phyloP scores from a whole-genome alignment of 2,113 vertebrate genomes.

The Ictalurus furcatus region DNA sequence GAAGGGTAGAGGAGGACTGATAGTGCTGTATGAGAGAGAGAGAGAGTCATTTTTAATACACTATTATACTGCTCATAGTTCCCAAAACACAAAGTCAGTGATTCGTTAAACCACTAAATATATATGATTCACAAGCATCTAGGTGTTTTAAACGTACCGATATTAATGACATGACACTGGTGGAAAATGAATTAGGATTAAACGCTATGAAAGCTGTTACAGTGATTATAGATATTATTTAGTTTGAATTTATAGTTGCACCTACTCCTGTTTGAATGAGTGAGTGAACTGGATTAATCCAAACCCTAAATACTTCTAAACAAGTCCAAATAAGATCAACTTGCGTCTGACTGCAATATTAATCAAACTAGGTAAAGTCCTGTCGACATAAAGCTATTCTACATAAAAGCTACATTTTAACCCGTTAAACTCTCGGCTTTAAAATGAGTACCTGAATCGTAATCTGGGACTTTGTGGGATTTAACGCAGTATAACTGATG shows the following conservation, averaged over 20 bases:
- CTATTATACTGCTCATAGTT: neutral
- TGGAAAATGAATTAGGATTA: too few relatives aligned
- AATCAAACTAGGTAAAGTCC: neutral
- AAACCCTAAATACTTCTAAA: neutral
- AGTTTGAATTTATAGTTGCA: too few relatives aligned
- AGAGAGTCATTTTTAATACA: neutral
- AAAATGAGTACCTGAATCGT: neutral
- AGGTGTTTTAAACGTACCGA: neutral
- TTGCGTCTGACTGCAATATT: neutral
- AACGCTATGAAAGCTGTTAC: neutral
- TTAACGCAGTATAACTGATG: too few relatives aligned
- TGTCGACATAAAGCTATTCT: neutral
- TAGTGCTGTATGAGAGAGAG: slow-evolving; percentile 63
- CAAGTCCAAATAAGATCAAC: neutral
- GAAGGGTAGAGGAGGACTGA: slow-evolving; percentile 82
- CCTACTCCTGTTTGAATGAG: too few relatives aligned
- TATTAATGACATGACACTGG: neutral
- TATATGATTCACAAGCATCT: neutral
- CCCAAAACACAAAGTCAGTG: neutral
- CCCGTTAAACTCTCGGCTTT: neutral
- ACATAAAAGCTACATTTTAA: neutral
- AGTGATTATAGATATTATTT: too few relatives aligned
- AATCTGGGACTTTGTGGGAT: neutral
- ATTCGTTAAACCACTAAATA: neutral
- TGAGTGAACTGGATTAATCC: neutral